phyloP scores from a whole-genome alignment of 2,797 vertebrate species.

The Danio aesculapii region DNA sequence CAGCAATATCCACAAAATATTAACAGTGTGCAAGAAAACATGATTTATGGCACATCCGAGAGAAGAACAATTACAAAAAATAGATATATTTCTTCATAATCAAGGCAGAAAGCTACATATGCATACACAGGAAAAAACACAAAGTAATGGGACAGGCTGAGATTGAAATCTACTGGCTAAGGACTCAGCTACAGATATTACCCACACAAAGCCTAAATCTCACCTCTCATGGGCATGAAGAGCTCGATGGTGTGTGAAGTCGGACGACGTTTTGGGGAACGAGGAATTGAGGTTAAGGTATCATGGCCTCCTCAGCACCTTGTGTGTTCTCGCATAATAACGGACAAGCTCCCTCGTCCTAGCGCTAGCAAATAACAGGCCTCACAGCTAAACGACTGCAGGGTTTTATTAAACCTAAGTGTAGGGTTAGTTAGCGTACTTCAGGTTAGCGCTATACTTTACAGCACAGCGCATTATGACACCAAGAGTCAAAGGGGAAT shows the following conservation, averaged over 20 bases:
- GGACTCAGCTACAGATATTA: constrained; percentile 67
- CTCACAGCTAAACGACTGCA: background rate
- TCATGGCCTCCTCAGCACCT: constrained; percentile 52
- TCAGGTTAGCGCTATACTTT: background rate
- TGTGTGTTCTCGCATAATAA: constrained; percentile 31
- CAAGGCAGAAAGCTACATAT: constrained; percentile 84
- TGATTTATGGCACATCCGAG: constrained; percentile 85
- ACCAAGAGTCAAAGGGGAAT: constrained; percentile 34
- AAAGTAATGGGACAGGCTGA: constrained; percentile 73
- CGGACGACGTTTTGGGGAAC: constrained; percentile 11
- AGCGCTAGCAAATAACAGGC: constrained; percentile 1
- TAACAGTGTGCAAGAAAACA: constrained; percentile 85
- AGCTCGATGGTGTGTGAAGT: constrained; percentile 21
- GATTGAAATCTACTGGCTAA: constrained; percentile 65
- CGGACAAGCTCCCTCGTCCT: background rate
- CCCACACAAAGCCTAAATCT: constrained; percentile 63
- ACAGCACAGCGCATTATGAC: constrained; percentile 5
- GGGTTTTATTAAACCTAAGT: constrained; percentile 5
- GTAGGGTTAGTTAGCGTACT: background rate
- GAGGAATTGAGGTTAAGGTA: constrained; percentile 46
- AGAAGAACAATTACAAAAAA: constrained; percentile 84
- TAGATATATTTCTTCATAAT: constrained; percentile 83
- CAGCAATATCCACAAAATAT: constrained; percentile 90
- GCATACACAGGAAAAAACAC: constrained; percentile 80
- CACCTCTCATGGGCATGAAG: constrained; percentile 57